These are phyloP conservation scores for Rana temporaria DNA, from an alignment of 2,113 vertebrate genomes.

Conservation along the genomic window DNA sequence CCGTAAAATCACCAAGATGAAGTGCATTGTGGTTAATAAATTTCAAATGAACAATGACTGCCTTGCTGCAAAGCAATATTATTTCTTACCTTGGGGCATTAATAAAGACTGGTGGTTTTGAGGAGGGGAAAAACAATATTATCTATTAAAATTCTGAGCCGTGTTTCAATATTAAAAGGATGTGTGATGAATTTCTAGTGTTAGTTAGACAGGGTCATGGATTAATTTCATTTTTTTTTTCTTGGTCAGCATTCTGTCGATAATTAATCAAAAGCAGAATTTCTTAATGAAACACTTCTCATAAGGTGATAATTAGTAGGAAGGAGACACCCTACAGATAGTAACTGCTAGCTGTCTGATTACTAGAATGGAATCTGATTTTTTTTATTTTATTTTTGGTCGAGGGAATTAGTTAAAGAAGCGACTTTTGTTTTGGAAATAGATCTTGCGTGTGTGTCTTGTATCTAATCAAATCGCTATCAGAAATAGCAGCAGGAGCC, in stretches of 20 bases:
- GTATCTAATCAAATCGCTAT: slow-evolving; percentile 38
- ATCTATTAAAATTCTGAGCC: slow-evolving; percentile 84
- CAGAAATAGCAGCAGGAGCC: slow-evolving; percentile 32
- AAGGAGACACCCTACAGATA: slow-evolving; percentile 77
- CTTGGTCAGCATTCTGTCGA: slow-evolving; percentile 93
- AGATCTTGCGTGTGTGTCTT: slow-evolving; percentile 13
- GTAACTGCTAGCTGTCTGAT: slow-evolving; percentile 81
- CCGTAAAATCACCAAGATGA: slow-evolving; percentile 86
- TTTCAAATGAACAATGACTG: slow-evolving; percentile 86
- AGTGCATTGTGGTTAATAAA: slow-evolving; percentile 86
- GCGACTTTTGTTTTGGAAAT: slow-evolving; percentile 43
- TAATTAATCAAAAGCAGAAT: slow-evolving; percentile 93
- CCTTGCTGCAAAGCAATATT: slow-evolving; percentile 81
- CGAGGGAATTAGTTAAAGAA: slow-evolving; percentile 66
- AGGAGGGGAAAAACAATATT: slow-evolving; percentile 73
- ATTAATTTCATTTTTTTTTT: slow-evolving; percentile 86
- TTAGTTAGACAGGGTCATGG: slow-evolving; percentile 81
- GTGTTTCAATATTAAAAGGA: slow-evolving; percentile 88
- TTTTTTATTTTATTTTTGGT: slow-evolving; percentile 53
- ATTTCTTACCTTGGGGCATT: slow-evolving; percentile 79
- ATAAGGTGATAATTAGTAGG: slow-evolving; percentile 97
- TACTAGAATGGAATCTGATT: slow-evolving; percentile 74
- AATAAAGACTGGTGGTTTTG: slow-evolving; percentile 84
- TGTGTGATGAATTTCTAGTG: slow-evolving; percentile 84
- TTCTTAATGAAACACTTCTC: slow-evolving; percentile 99